These are phyloP conservation scores for Drosophila kanapiae DNA, from an alignment of 1,140 invertebrate species.

Conservation along the genomic window DNA sequence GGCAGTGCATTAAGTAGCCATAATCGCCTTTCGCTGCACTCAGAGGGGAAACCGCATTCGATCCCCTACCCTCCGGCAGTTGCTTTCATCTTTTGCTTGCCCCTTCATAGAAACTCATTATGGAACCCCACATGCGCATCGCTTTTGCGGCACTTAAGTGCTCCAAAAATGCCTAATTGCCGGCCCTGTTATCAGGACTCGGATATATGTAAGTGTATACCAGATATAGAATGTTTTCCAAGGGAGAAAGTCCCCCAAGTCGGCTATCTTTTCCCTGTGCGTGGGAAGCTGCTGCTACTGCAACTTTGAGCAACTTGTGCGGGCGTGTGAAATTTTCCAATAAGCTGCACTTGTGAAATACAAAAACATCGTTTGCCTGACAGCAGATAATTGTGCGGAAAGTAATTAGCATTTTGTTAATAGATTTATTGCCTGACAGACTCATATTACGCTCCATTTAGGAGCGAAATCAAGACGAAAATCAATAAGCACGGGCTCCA, in stretches of 20 bases:
- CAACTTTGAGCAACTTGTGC: constrained; percentile 44
- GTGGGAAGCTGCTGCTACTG: constrained; percentile 66
- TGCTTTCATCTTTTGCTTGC: constrained; percentile 9
- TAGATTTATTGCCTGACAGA: constrained; percentile 36
- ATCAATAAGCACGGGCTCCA: constrained; percentile 20
- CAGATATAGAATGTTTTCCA: constrained; percentile 12
- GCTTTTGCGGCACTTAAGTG: constrained; percentile 53
- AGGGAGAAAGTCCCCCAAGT: constrained; percentile 27
- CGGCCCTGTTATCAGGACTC: constrained; percentile 44
- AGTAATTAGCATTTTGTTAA: constrained; percentile 74
- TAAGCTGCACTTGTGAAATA: constrained; percentile 65
- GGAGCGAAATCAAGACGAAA: background rate
- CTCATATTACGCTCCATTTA: constrained; percentile 12
- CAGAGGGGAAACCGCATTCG: background rate
- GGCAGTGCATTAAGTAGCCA: constrained; percentile 8
- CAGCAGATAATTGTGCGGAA: constrained; percentile 63
- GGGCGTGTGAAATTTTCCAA: constrained; percentile 78
- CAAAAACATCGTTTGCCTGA: constrained; percentile 21
- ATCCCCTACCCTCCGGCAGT: background rate
- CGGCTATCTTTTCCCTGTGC: constrained; percentile 35
- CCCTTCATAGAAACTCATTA: constrained; percentile 45
- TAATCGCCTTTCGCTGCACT: constrained; percentile 1
- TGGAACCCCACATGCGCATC: constrained; percentile 39
- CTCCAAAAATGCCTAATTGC: constrained; percentile 63
- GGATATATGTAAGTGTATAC: background rate